Conservation (phyloP, 2,113 vertebrate genomes). For the Gnathonemus longibarbis region DNA sequence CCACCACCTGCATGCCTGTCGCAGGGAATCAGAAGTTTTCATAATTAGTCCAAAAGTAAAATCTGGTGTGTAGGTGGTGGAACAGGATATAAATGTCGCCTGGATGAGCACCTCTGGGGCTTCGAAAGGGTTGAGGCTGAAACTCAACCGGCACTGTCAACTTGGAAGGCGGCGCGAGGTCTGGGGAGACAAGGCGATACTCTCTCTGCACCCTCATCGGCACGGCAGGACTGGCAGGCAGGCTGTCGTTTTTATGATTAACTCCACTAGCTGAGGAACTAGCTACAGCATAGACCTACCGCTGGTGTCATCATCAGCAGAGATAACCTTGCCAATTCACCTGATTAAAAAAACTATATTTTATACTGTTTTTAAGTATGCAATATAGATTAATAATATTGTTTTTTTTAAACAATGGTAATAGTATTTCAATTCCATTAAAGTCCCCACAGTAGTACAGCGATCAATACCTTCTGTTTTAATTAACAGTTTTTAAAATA, state of each 20-base stretch:
- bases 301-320: background rate
- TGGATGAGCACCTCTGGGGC: background rate
- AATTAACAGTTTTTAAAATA: background rate
- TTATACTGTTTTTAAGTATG: background rate
- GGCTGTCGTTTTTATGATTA: background rate
- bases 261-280: background rate
- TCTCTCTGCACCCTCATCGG: background rate
- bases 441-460: background rate
- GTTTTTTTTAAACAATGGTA: background rate
- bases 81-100: background rate
- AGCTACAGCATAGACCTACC: background rate
- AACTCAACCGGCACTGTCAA: background rate
- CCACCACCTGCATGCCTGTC: background rate
- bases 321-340: background rate
- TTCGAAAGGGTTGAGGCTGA: background rate
- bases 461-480: background rate
- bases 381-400: background rate
- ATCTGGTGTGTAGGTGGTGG: background rate
- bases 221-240: background rate
- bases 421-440: background rate
- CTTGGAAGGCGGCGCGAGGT: background rate
- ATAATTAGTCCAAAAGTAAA: background rate
- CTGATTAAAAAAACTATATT: background rate
- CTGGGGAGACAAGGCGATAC: background rate
- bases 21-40: background rate